Percentiles rank a stretch among this genome's conserved stretches.
These are phyloP conservation scores for Apodemus sylvaticus DNA, from an alignment of 2,113 vertebrate species.

Conservation along the genomic window DNA sequence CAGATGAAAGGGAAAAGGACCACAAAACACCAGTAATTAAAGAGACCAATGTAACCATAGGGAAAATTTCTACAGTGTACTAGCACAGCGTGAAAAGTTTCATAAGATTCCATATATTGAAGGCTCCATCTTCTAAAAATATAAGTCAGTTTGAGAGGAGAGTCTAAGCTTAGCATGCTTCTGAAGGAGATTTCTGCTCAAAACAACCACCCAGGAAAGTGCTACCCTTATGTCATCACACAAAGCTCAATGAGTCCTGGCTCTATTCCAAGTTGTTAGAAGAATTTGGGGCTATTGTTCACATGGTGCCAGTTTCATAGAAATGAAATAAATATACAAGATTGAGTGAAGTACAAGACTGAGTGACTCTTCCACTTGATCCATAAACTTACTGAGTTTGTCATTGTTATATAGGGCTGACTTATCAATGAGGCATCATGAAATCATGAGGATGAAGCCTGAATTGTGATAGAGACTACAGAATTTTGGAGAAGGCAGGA, in stretches of 20 bases:
- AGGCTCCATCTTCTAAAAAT: neutral
- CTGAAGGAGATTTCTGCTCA: neutral
- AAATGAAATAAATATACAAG: neutral
- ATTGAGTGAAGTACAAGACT: neutral
- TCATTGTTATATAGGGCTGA: neutral
- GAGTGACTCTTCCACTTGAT: neutral
- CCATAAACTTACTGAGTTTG: too few species aligned
- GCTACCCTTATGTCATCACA: neutral
- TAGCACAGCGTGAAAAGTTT: neutral
- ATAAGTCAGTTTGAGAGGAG: neutral
- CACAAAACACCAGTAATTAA: neutral
- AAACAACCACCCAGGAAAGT: neutral
- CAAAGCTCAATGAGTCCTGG: neutral
- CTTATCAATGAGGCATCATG: neutral
- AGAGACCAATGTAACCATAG: neutral
- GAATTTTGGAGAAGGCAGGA: neutral
- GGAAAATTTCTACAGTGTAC: neutral
- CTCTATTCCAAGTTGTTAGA: neutral
- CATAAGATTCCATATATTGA: neutral
- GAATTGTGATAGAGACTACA: neutral
- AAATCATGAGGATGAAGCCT: neutral
- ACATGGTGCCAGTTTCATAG: neutral
- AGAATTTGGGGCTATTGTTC: neutral
- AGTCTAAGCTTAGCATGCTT: neutral
- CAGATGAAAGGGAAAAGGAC: fast-evolving